phyloP scores from a whole-genome alignment of 2,888 invertebrate genomes.

The Chelonus formosanus region DNA sequence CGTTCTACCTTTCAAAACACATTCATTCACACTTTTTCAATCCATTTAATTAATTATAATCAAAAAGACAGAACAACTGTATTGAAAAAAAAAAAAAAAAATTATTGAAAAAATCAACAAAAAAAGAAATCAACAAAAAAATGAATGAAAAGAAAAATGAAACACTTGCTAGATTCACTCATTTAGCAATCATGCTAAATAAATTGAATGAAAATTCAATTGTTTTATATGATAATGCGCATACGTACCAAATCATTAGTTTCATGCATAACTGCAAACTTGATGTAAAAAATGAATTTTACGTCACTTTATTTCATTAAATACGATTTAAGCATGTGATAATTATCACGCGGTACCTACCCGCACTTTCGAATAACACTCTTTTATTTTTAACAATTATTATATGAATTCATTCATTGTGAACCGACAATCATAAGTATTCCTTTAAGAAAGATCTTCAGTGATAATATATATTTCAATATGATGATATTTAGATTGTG shows the following conservation, averaged over 20 bases:
- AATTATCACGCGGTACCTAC: conserved; percentile 31
- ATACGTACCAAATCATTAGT: conserved; percentile 34
- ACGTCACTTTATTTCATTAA: conserved; percentile 6
- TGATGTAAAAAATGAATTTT: conserved; percentile 13
- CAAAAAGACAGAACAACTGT: too few relatives aligned
- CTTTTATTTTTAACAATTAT: conserved; percentile 6
- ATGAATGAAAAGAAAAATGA: not conserved
- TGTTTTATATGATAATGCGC: conserved; percentile 25
- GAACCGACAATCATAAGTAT: conserved; percentile 56
- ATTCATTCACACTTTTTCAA: too few relatives aligned
- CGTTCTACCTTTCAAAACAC: too few relatives aligned
- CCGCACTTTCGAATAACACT: conserved; percentile 36
- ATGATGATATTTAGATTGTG: too few relatives aligned
- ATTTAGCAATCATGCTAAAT: conserved; percentile 42
- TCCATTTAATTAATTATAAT: too few relatives aligned
- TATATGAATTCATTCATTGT: conserved; percentile 34
- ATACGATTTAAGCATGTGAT: conserved; percentile 18
- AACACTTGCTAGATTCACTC: conserved; percentile 4
- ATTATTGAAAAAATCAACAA: conserved; percentile 5
- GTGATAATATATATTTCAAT: too few relatives aligned
- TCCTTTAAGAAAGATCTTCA: conserved; percentile 35
- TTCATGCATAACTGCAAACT: conserved; percentile 43
- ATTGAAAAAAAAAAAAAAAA: too few relatives aligned
- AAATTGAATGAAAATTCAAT: conserved; percentile 29
- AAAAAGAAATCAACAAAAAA: not conserved